A percentile compares a stretch with the other conserved stretches of the same genome.
Conservation (phyloP, 1,140 invertebrate species). For the Drosophila ficusphila region DNA sequence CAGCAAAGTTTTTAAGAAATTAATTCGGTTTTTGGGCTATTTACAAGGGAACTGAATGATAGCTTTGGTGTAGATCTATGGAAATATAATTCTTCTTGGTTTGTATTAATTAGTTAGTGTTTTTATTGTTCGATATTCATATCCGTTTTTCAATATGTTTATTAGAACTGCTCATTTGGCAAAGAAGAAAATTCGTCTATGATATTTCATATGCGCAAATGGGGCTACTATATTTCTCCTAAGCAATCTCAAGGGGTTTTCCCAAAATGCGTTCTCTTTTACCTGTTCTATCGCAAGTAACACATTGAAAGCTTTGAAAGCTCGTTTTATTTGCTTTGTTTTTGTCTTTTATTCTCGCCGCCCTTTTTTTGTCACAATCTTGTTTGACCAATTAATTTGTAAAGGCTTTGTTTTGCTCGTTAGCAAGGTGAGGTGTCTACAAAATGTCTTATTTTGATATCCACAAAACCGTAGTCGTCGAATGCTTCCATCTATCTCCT, state of each 20-base stretch:
- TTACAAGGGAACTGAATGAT: too few relatives aligned
- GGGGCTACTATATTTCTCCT: neutral
- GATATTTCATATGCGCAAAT: too few relatives aligned
- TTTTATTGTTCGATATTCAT: too few relatives aligned
- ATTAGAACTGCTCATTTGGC: too few relatives aligned
- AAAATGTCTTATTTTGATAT: conserved; percentile 15
- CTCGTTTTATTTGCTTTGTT: neutral
- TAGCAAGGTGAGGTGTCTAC: conserved; percentile 9
- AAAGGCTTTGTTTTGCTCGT: conserved; percentile 8
- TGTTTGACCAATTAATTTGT: conserved; percentile 22
- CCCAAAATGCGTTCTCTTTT: neutral
- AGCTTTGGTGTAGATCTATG: too few relatives aligned
- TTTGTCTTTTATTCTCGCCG: neutral
- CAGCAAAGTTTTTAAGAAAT: too few relatives aligned
- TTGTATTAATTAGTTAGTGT: too few relatives aligned
- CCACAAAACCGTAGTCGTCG: conserved; percentile 15
- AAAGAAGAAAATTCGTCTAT: too few relatives aligned
- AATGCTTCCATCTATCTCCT: neutral
- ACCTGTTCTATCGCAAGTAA: neutral
- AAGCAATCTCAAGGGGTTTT: neutral
- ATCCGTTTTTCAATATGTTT: too few relatives aligned
- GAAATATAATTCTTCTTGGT: too few relatives aligned
- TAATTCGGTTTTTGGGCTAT: too few relatives aligned
- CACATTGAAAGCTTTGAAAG: neutral
- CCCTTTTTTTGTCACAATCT: neutral